A percentile compares a stretch with the other conserved stretches of the same genome.
Evolutionary conservation across 2,888 invertebrate genomes (phyloP).

Genomic region (Acleris emargana): DNA sequence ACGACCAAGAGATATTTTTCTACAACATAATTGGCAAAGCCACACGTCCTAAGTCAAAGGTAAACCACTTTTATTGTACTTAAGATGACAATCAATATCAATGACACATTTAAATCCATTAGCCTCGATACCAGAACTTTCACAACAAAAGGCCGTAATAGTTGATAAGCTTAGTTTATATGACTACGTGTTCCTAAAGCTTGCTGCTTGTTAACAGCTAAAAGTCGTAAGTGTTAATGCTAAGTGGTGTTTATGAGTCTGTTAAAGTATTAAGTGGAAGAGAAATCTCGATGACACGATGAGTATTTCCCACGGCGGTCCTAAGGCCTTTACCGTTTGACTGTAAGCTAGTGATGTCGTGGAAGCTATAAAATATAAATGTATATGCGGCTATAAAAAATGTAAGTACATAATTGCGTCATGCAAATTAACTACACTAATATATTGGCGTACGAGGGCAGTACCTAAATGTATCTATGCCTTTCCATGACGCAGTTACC

Average conservation of each 20-base stretch:
- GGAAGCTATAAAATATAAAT: slow-evolving; percentile 9
- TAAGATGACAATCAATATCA: slow-evolving; percentile 16
- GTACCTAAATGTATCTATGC: too few relatives aligned
- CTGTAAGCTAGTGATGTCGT: background rate
- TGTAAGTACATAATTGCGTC: too few relatives aligned
- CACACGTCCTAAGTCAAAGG: slow-evolving; percentile 8
- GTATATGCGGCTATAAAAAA: too few relatives aligned
- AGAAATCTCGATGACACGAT: slow-evolving; percentile 42
- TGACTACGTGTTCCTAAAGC: slow-evolving; percentile 22
- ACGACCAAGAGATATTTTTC: background rate
- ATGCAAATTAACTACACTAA: too few relatives aligned
- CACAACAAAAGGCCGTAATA: slow-evolving; percentile 19
- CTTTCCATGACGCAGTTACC: too few relatives aligned
- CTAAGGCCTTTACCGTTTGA: slow-evolving; percentile 21
- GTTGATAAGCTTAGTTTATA: slow-evolving; percentile 41
- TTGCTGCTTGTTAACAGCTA: background rate
- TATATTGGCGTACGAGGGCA: too few relatives aligned
- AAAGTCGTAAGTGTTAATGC: slow-evolving; percentile 42
- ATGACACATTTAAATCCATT: slow-evolving; percentile 19
- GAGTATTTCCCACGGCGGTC: slow-evolving; percentile 46
- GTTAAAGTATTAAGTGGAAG: slow-evolving; percentile 39
- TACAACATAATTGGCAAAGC: slow-evolving; percentile 7
- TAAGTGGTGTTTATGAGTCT: slow-evolving; percentile 38
- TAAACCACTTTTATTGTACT: slow-evolving; percentile 8
- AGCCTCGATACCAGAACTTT: slow-evolving; percentile 2